These are phyloP conservation scores for Zophobas atratus DNA, from an alignment of 1,140 invertebrate genomes.

Conservation along the genomic window DNA sequence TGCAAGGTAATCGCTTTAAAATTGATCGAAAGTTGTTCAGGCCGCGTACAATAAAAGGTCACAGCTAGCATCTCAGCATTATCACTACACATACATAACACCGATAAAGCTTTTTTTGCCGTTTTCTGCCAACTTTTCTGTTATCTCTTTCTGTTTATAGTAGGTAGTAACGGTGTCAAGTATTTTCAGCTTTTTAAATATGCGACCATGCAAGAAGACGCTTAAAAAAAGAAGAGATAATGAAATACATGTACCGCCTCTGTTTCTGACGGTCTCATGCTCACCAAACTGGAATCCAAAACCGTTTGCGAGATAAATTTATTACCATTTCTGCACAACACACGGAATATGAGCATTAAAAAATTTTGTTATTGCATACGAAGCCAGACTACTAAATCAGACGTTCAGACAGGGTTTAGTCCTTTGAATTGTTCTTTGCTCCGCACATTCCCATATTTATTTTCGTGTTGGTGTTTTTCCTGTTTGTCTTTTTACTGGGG, in stretches of 20 bases:
- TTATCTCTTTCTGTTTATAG: conserved; percentile 36
- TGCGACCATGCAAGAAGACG: background rate
- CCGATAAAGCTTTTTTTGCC: conserved; percentile 25
- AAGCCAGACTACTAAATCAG: conserved; percentile 33
- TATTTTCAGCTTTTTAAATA: conserved; percentile 19
- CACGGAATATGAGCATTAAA: conserved; percentile 26
- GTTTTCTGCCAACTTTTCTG: conserved; percentile 5
- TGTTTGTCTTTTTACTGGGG: background rate
- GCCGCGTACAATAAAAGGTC: conserved; percentile 4
- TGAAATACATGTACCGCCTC: conserved; percentile 11
- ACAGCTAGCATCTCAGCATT: conserved; percentile 12
- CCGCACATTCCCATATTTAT: background rate
- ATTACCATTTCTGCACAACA: conserved; percentile 7
- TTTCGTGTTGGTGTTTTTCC: background rate
- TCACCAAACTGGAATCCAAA: conserved; percentile 27
- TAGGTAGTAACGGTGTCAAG: background rate
- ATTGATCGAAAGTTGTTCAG: conserved; percentile 21
- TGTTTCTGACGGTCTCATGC: conserved; percentile 25
- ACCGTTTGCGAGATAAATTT: conserved; percentile 25
- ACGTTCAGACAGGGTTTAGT: conserved; percentile 19
- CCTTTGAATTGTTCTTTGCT: conserved; percentile 20
- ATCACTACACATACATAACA: conserved; percentile 31
- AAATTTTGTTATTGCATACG: conserved; percentile 33
- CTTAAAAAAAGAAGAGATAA: conserved; percentile 1
- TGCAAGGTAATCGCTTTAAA: conserved; percentile 23